Evolutionary conservation across 2,888 invertebrate species (phyloP).

Genomic region (Cheilosia grossa): DNA sequence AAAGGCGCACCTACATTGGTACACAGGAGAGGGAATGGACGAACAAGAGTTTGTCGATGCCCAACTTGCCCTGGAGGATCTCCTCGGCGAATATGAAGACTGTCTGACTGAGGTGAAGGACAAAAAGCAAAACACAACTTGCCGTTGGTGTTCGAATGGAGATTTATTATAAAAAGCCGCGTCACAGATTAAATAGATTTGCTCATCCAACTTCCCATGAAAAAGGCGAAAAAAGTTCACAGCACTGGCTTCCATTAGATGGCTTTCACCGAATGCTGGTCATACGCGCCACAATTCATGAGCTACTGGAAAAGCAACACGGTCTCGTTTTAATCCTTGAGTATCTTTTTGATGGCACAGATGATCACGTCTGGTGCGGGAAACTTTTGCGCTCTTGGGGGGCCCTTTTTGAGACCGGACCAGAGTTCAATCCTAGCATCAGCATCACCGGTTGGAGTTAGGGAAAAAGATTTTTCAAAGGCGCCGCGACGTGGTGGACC

Average conservation of each 20-base stretch:
- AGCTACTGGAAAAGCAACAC: not conserved
- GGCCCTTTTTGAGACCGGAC: slow-evolving; percentile 80
- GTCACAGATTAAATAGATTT: not conserved
- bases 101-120: slow-evolving; percentile 26
- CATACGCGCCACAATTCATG: slow-evolving; percentile 71
- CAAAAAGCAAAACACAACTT: slow-evolving; percentile 8
- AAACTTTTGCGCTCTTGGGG: slow-evolving; percentile 81
- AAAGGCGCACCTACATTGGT: slow-evolving; percentile 93
- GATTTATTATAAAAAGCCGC: slow-evolving; percentile 11
- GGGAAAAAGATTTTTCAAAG: slow-evolving; percentile 79
- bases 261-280: slow-evolving; percentile 76
- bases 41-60: slow-evolving; percentile 94
- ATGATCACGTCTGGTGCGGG: slow-evolving; percentile 78
- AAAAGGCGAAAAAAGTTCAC: slow-evolving; percentile 68
- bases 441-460: slow-evolving; percentile 67
- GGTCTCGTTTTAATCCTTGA: not conserved
- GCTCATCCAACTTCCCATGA: slow-evolving; percentile 17
- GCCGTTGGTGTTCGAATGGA: slow-evolving; percentile 41
- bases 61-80: slow-evolving; percentile 90
- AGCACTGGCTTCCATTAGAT: slow-evolving; percentile 70
- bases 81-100: slow-evolving; percentile 86
- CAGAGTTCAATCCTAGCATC: slow-evolving; percentile 77
- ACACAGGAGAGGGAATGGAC: slow-evolving; percentile 94
- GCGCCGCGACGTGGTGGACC: slow-evolving; percentile 80
- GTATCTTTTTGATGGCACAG: slow-evolving; percentile 61